A percentile compares a stretch with the other conserved stretches of the same genome.
phyloP scores from a whole-genome alignment of 1,140 invertebrate species.

The Dendroctonus ponderosae region DNA sequence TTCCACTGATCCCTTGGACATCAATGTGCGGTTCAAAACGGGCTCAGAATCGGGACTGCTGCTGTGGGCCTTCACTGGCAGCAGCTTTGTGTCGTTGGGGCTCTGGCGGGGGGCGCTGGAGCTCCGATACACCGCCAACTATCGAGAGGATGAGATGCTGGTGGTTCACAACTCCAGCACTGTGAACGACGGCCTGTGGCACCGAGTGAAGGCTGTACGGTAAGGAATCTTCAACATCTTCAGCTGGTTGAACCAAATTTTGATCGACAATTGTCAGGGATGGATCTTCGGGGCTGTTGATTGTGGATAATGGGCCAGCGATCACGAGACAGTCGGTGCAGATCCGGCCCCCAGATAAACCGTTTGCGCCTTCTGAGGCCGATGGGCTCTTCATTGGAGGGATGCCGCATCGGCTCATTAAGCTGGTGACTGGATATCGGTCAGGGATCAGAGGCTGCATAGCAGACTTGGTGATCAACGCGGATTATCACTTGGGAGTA shows the following conservation, averaged over 20 bases:
- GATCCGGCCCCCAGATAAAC: slow-evolving; percentile 78
- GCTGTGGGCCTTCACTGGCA: slow-evolving; percentile 85
- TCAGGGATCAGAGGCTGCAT: slow-evolving; percentile 77
- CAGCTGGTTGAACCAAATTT: neutral
- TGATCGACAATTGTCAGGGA: slow-evolving; percentile 60
- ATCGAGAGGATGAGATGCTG: slow-evolving; percentile 66
- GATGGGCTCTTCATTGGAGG: slow-evolving; percentile 81
- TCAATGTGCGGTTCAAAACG: slow-evolving; percentile 75
- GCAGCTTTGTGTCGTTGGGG: slow-evolving; percentile 79
- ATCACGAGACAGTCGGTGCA: slow-evolving; percentile 78
- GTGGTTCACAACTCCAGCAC: slow-evolving; percentile 83
- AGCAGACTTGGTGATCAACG: slow-evolving; percentile 73
- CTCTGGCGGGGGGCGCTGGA: slow-evolving; percentile 69
- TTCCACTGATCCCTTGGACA: slow-evolving; percentile 73
- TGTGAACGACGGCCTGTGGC: slow-evolving; percentile 91
- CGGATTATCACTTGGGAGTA: slow-evolving; percentile 62
- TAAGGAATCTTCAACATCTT: slow-evolving; percentile 49
- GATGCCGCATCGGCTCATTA: slow-evolving; percentile 67
- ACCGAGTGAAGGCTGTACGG: slow-evolving; percentile 84
- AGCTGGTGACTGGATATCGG: slow-evolving; percentile 61
- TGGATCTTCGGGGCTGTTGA: slow-evolving; percentile 78
- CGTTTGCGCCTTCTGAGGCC: slow-evolving; percentile 71
- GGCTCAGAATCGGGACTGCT: slow-evolving; percentile 71
- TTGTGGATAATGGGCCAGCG: slow-evolving; percentile 79
- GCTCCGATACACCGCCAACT: slow-evolving; percentile 72